These are phyloP conservation scores for Oxytorus armatus DNA, from an alignment of 2,888 invertebrate genomes.

Conservation along the genomic window DNA sequence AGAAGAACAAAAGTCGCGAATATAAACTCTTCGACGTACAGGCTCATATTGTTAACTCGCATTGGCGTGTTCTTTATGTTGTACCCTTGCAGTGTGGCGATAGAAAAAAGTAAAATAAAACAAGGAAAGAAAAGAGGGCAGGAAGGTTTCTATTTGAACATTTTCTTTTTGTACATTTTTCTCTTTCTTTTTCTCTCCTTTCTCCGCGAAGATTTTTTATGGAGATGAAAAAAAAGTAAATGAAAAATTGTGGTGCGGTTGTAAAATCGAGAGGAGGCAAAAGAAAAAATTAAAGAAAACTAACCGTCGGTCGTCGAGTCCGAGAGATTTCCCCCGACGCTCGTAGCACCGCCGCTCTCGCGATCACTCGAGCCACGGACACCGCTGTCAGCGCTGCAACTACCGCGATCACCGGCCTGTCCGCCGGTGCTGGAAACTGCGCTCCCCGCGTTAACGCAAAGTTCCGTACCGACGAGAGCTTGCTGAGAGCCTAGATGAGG, in stretches of 20 bases:
- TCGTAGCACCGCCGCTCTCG: slow-evolving; percentile 92
- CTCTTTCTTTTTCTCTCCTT: too few species aligned
- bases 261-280: not conserved
- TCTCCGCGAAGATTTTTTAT: too few species aligned
- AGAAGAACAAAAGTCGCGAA: slow-evolving; percentile 42
- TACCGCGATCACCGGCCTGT: slow-evolving; percentile 90
- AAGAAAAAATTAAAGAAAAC: slow-evolving; percentile 20
- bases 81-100: slow-evolving; percentile 59
- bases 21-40: slow-evolving; percentile 39
- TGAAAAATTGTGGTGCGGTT: too few species aligned
- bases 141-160: too few species aligned
- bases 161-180: too few species aligned
- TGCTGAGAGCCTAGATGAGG: slow-evolving; percentile 83
- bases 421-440: slow-evolving; percentile 84
- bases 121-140: not conserved
- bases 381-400: slow-evolving; percentile 95
- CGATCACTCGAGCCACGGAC: slow-evolving; percentile 93
- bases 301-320: slow-evolving; percentile 92
- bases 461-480: slow-evolving; percentile 80
- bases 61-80: slow-evolving; percentile 71
- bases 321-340: slow-evolving; percentile 92
- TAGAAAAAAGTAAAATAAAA: slow-evolving; percentile 14
- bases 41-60: slow-evolving; percentile 22
- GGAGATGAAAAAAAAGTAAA: too few species aligned
- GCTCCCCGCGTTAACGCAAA: slow-evolving; percentile 73